Base-by-base conservation (phyloP, 2,888 invertebrate genomes). In the Suillia variegata region DNA sequence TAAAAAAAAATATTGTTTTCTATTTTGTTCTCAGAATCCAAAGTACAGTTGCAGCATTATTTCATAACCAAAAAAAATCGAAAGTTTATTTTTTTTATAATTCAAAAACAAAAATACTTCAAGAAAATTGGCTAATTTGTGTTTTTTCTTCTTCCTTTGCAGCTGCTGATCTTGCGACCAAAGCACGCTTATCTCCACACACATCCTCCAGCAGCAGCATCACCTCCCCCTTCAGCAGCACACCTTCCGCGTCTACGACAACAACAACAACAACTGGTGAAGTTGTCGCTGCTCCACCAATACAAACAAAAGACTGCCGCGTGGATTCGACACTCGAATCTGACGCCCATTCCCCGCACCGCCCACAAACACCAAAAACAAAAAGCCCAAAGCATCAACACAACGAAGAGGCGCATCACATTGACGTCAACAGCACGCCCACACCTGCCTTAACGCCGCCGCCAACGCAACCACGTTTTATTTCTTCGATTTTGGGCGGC, bases 401-500 rank as follows among this genome's bases (percentile, higher is more conserved):
- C 45, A 38, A 20, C 50, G 58, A 54, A 56, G 58, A 56, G 53
- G 58, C 33, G 34, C 12, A 10, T 5, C 5, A 42, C 56, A 45
- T 21, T 26, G 56, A 48, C 53, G 38, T 38, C 47, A 20, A 21
- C 12, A 47, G 54, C 1, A 26, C 20, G 24, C 50, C 26, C 18
- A 8, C 21, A 42, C 13, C 20, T 52, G 47, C 47, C 62, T 63
- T 55, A 52, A 17, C 22, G 21, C 33, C 58, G 51, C 53, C 60
- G 17, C 69, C 76, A 21, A n/a, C n/a, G n/a, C 85, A 86, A 33
- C 86, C 87, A 1, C 82, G 88, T 47, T 93, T 92, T 76, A 89
- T 90, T 64, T 92, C 92, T 20, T 92, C 92, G 18, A 91, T 92
- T 71, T 85, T 92, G 26, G 92, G 92, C 24, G 92, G 92, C 18